Conservation (phyloP, 2,113 vertebrate genomes). For the Tachycineta bicolor region DNA sequence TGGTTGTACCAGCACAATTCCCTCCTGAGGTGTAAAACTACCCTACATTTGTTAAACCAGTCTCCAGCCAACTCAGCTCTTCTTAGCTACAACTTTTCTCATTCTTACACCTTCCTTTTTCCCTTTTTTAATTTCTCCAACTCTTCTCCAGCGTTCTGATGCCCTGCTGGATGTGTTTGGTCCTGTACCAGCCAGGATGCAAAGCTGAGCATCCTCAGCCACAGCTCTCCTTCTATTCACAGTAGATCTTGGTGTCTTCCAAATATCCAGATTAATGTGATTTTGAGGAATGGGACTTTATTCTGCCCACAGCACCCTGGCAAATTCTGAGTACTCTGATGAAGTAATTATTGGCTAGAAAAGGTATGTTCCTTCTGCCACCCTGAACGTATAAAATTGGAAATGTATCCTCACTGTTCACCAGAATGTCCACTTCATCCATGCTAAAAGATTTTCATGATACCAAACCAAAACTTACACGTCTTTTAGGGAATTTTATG, state of each 20-base stretch:
- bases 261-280: neutral
- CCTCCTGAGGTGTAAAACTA: constrained; percentile 16
- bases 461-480: neutral
- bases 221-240: neutral
- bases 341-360: neutral
- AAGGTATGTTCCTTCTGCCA: neutral
- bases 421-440: neutral
- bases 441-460: neutral
- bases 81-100: neutral
- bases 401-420: neutral
- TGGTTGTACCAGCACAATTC: neutral
- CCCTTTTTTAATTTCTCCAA: neutral
- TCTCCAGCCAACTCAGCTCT: neutral
- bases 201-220: neutral
- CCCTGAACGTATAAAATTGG: neutral
- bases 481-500: neutral
- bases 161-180: neutral
- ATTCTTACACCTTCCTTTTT: neutral
- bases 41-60: neutral
- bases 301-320: rapidly evolving
- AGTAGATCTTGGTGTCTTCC: neutral
- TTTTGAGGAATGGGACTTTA: neutral
- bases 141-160: rapidly evolving
- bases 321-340: neutral
- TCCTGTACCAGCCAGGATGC: neutral